Evolutionary conservation across 2,888 invertebrate species (phyloP), one percentile per base, ranked within the genome.

Genomic region (Eristalis tenax): DNA sequence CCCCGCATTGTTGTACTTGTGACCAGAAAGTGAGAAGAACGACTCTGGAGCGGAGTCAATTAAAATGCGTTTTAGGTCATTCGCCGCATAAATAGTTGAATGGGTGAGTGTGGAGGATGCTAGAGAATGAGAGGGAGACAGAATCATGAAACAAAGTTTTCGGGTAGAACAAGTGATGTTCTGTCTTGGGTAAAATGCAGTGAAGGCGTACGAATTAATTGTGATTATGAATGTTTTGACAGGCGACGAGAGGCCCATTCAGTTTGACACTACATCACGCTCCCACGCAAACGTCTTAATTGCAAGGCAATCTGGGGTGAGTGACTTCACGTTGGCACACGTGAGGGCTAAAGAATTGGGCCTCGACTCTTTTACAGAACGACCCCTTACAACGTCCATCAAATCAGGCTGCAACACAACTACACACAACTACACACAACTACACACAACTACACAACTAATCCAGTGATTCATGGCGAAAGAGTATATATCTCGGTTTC

Each of bases 11-110:
- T 32, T 32, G 32, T 74, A 69, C 50, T 26, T 71, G 65, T 43
- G 57, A 57, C 35, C 32, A 65, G 68, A 38, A 65, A 61, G 74
- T 40, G 56, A 50, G 35, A 71, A 70, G 68, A 43, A 13, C 28
- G 43, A 18, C 63, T 63, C 57, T 66, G 15, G 63, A 73, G 22
- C 43, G 77, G 70, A 88, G 88, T 88, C 88, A 88, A 84, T 84
- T 88, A 88, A 88, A 84, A 88, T 81, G 88, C 88, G 84, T 88
- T 88, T 88, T 88, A 88, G 88, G 84, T 88, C 84, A 78, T 80
- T 79, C 79, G 56, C 43, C 22, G 76, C 38, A 43, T 71, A 79
- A 77, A 40, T 78, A 66, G 71, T 61, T n/a, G 50, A 59, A 66
- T 11, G 5, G 8, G 4, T 32, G 63, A 4, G 2, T 32, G 63